Conservation (phyloP, 2,113 vertebrate species). For the Clinocottus analis region DNA sequence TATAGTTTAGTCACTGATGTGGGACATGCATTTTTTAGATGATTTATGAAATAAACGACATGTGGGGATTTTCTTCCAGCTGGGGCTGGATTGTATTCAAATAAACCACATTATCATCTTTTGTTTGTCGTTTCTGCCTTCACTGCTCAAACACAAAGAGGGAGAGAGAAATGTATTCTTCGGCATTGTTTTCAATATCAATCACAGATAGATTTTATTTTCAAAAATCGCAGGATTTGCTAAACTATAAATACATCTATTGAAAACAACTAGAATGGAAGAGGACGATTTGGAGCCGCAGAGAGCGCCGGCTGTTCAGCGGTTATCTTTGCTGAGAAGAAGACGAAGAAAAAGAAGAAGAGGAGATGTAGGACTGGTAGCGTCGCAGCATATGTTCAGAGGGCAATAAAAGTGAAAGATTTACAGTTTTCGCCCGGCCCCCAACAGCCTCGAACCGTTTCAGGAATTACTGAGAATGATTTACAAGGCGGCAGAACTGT, state of each 20-base stretch:
- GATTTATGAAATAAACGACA: constrained; percentile 64
- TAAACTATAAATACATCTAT: constrained; percentile 16
- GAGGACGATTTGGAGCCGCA: constrained; percentile 59
- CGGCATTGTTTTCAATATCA: constrained; percentile 48
- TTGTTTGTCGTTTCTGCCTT: constrained; percentile 71
- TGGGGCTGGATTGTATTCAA: constrained; percentile 73
- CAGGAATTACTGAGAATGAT: constrained; percentile 99
- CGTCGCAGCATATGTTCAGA: constrained; percentile 97
- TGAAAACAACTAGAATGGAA: constrained; percentile 1
- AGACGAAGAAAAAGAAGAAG: constrained; percentile 30
- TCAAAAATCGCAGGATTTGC: constrained; percentile 15
- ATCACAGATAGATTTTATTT: not conserved
- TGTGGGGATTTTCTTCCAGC: constrained; percentile 39
- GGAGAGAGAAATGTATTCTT: constrained; percentile 25
- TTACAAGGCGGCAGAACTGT: constrained; percentile 96
- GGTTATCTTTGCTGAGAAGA: constrained; percentile 82
- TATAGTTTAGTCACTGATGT: constrained; percentile 9
- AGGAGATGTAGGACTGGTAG: constrained; percentile 91
- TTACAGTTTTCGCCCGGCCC: constrained; percentile 97
- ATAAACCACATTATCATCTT: constrained; percentile 74
- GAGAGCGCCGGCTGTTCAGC: constrained; percentile 83
- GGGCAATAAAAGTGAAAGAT: constrained; percentile 99
- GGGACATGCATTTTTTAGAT: constrained; percentile 26
- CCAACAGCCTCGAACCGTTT: constrained; percentile 97
- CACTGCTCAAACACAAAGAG: constrained; percentile 53